Base-by-base conservation (phyloP, 2,113 vertebrate species). In the Acanthisitta chloris region DNA sequence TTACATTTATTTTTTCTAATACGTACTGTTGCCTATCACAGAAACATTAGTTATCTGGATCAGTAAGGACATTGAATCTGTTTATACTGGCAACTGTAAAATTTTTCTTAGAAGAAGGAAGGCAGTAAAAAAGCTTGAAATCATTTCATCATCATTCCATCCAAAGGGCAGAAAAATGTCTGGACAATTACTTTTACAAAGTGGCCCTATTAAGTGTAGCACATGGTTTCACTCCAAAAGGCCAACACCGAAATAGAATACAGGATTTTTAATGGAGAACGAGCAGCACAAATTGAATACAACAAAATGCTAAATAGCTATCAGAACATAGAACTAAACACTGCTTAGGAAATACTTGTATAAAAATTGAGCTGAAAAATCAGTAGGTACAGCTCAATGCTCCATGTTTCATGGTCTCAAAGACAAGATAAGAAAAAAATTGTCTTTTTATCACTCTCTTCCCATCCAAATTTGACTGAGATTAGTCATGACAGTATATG, bases 101-200 rank as follows among this genome's bases (percentile, higher is more conserved):
- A 55, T 59, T 81, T 81, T 77, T 2, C 15, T 78, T 34, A 78
- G 26, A 65, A 92, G 55, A 7, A 55, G 13, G 36, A 72, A 74
- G 19, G 36, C 10, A 49, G 20, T 29, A 59, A 77, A 88, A 45
- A 64, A 64, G 3, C 16, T 54, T 67, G 18, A 67, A 85, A 49
- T 40, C 0, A 8, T 19, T 45, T 78, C 5, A 69, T 16, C 0
- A 0, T 36, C 4, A 12, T 69, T 85, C 14, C 29, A 21, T 72
- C 25, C 4, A 9, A 81, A 71, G 12, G 16, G 62, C 16, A 52
- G 29, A 34, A 51, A 48, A 84, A 51, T 0, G 0, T 51, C 77
- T 58, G 25, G 21, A 28, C 9, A 45, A 49, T 18, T 16, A 36
- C 14, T 12, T 70, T 54, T 36, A 45, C 54, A 52, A 87, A 71